phyloP scores from a whole-genome alignment of 2,888 invertebrate species.

The Dioctria linearis region DNA sequence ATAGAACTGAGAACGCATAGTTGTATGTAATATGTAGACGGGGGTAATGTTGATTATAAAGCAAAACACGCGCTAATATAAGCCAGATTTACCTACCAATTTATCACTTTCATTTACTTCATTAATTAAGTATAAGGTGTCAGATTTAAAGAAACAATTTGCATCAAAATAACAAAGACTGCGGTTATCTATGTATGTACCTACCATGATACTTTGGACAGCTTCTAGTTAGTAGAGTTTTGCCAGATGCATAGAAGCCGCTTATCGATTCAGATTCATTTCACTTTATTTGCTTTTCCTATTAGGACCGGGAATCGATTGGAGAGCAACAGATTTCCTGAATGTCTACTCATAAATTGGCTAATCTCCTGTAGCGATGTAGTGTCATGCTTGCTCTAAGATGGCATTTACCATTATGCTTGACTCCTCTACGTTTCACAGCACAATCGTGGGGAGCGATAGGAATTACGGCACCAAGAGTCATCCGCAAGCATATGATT shows the following conservation, averaged over 20 bases:
- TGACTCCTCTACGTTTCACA: not conserved
- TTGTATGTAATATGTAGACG: not conserved
- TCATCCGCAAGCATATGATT: slow-evolving; percentile 1
- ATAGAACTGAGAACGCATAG: not conserved
- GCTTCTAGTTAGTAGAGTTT: not conserved
- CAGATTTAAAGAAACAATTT: slow-evolving; percentile 1
- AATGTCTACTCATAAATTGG: slow-evolving; percentile 45
- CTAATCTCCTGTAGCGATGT: slow-evolving; percentile 32
- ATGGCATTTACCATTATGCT: slow-evolving; percentile 8
- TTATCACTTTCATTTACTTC: not conserved
- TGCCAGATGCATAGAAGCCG: not conserved
- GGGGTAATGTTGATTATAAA: no score
- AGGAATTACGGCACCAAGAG: not conserved
- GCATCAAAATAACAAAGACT: not conserved
- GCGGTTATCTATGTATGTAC: not conserved
- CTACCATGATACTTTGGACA: not conserved
- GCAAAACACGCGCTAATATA: no score
- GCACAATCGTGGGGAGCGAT: not conserved
- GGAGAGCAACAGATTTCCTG: slow-evolving; percentile 45
- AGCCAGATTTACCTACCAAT: not conserved
- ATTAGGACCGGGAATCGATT: not conserved
- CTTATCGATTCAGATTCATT: slow-evolving; percentile 3
- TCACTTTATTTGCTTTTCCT: slow-evolving; percentile 18
- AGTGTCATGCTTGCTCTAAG: slow-evolving; percentile 19
- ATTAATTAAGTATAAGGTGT: not conserved